These are phyloP conservation scores for Eospalax fontanierii DNA, from an alignment of 2,797 vertebrate genomes.

Conservation along the genomic window DNA sequence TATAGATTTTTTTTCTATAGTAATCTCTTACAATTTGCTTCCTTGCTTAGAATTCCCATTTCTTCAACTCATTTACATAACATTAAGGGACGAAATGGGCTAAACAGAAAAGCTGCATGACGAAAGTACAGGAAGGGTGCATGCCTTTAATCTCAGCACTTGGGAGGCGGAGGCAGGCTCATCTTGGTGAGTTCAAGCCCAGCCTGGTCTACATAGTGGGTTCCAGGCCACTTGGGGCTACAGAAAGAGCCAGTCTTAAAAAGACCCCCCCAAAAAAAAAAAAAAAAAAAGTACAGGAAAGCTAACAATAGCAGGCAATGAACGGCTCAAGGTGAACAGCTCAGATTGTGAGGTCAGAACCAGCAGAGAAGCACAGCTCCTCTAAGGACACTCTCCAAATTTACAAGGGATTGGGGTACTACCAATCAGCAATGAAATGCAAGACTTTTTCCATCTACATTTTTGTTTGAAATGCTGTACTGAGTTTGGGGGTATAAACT, in stretches of 20 bases:
- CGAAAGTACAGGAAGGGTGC: not conserved
- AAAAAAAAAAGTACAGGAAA: too few relatives aligned
- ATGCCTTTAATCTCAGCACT: too few relatives aligned
- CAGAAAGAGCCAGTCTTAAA: too few relatives aligned
- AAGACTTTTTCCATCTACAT: not conserved
- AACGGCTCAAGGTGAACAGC: not conserved
- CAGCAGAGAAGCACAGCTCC: not conserved
- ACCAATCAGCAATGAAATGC: not conserved
- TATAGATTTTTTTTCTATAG: not conserved
- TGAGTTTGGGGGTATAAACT: slow-evolving; percentile 44
- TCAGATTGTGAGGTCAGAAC: not conserved
- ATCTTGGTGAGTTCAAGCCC: too few relatives aligned
- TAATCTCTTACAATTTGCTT: not conserved
- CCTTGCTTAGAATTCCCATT: not conserved
- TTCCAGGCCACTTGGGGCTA: too few relatives aligned
- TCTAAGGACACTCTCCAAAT: not conserved
- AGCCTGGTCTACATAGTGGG: too few relatives aligned
- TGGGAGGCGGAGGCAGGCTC: too few relatives aligned
- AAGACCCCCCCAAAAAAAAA: too few relatives aligned
- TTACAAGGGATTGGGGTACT: not conserved
- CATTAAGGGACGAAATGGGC: not conserved
- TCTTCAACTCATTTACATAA: not conserved
- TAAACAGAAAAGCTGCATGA: too few relatives aligned
- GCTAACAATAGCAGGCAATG: not conserved
- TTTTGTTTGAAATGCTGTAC: slow-evolving; percentile 51